These are phyloP conservation scores for Ricordea florida DNA, from an alignment of 92 coral and sea anemone genomes.

Conservation along the genomic window DNA sequence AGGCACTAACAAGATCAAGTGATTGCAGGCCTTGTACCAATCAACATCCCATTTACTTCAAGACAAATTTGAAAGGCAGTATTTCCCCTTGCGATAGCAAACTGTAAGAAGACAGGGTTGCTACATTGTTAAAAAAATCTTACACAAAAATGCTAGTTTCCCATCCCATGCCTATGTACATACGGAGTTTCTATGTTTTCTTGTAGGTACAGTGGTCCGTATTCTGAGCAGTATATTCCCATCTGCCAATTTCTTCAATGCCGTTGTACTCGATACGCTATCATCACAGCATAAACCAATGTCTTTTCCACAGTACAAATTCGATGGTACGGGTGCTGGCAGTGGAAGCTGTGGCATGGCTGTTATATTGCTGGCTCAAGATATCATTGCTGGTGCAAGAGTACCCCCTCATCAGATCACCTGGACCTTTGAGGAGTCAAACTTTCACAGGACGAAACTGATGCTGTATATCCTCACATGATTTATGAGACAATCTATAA, in stretches of 20 bases:
- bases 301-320: conserved; percentile 1
- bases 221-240: neutral
- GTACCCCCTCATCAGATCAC: neutral
- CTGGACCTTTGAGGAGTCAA: conserved; percentile 26
- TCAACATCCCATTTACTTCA: conserved; percentile 21
- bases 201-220: neutral
- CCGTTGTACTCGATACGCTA: neutral
- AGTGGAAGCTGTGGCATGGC: conserved; percentile 29
- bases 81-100: conserved; percentile 42
- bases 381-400: neutral
- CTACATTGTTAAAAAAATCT: neutral
- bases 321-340: conserved; percentile 14
- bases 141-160: no score
- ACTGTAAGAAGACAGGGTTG: conserved; percentile 43
- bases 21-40: conserved; percentile 38
- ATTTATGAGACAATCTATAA: neutral
- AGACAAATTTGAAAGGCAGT: conserved; percentile 58
- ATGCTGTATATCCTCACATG: neutral
- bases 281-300: neutral
- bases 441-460: conserved; percentile 18
- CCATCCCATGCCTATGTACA: no score
- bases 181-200: neutral
- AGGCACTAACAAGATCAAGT: conserved; percentile 53
- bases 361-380: neutral
- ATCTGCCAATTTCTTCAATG: neutral